Base-by-base conservation (phyloP, 2,797 vertebrate species). In the Acanthurus tractus region DNA sequence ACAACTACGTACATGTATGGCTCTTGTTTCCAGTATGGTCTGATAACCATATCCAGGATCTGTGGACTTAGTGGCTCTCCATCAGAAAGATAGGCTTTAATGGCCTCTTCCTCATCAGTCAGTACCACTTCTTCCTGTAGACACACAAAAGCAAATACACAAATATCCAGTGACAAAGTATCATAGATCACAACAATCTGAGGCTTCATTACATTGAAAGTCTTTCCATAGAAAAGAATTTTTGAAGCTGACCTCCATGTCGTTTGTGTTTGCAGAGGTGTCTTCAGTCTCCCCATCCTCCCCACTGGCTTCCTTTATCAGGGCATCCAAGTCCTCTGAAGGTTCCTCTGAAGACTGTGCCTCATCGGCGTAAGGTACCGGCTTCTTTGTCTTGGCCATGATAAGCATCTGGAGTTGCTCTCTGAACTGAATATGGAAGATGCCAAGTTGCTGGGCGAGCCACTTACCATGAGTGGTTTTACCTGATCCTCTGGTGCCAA, bases 351-450 rank as follows among this genome's bases (percentile, higher is more conserved):
- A 68, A 46, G 82, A 57, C 36, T 96, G 95, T 6, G 92, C 89
- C 40, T 97, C 96, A 88, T 94, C 95, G 55, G 93, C 67, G 4
- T 82, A 82, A 42, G 89, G 90, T 74, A 97, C 82, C 34, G 77
- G 94, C 69, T 79, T 89, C 91, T 94, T 94, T 13, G 95, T 96
- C 95, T 97, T 99, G 69, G 93, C 83, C 80, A 97, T 86, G 80
- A 99, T 86, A 68, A 96, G 78, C 94, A 96, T 96, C 86, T 99
- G 98, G 23, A 99, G 94, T 52, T 91, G 90, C 87, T 99, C 97
- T 67, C 96, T 95, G 89, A 97, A 99, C n/a, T 99, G 97, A 89
- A 99, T 95, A 77, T 99, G 95, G 83, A 99, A 99, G 80, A 99
- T 86, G 12, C 95, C 96, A 29, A 99, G 93, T 70, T 96, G 94